phyloP scores from a whole-genome alignment of 2,888 invertebrate genomes.

The Drosophila bunnanda region DNA sequence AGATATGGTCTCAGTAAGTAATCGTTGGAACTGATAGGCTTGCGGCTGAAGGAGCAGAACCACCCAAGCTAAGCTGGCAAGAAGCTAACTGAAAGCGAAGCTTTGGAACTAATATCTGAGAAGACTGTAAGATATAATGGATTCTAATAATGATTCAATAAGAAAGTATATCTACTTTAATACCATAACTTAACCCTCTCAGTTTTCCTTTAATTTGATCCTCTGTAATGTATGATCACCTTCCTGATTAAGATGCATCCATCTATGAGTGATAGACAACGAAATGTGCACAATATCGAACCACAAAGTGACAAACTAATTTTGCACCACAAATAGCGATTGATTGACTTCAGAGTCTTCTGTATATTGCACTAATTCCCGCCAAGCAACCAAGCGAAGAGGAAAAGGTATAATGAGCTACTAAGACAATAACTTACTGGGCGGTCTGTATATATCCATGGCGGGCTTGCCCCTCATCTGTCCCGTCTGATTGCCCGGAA shows the following conservation, averaged over 20 bases:
- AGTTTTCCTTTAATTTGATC: neutral
- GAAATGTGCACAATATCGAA: neutral
- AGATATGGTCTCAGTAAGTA: constrained; percentile 57
- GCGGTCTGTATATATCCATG: constrained; percentile 95
- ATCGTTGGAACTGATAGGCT: constrained; percentile 19
- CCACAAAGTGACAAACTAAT: neutral
- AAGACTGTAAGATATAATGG: neutral
- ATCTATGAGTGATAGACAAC: neutral
- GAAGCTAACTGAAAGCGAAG: neutral
- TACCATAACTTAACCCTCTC: neutral
- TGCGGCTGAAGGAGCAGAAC: constrained; percentile 18
- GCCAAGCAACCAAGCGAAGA: constrained; percentile 36
- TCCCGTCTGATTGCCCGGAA: constrained; percentile 83
- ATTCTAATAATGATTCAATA: neutral
- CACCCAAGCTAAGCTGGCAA: constrained; percentile 35
- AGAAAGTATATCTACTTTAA: no score
- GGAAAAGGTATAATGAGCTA: neutral
- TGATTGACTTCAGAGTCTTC: neutral
- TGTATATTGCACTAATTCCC: constrained; percentile 1
- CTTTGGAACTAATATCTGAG: neutral
- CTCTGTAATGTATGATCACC: neutral
- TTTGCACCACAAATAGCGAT: neutral
- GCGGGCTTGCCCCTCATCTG: constrained; percentile 89
- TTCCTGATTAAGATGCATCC: constrained; percentile 12
- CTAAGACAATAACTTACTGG: constrained; percentile 87